These are phyloP conservation scores for Agrochola lota DNA, from an alignment of 2,888 invertebrate genomes.

Conservation along the genomic window DNA sequence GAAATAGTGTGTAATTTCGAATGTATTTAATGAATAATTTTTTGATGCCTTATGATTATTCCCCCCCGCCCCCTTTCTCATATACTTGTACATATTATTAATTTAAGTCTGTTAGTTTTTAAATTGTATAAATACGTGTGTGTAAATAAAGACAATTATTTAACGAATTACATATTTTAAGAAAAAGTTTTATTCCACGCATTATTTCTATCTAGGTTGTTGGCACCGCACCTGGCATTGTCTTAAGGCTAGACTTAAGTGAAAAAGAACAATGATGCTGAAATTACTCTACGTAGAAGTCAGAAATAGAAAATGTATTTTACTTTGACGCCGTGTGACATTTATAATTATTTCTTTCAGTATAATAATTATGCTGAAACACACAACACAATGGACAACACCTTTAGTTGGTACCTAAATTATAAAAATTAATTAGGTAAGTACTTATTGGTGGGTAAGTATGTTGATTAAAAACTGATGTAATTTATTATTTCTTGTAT, in stretches of 20 bases:
- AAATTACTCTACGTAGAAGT: neutral
- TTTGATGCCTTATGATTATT: no score
- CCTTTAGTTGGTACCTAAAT: neutral
- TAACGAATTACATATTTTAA: no score
- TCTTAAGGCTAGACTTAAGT: neutral
- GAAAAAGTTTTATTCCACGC: neutral
- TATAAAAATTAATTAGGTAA: no score
- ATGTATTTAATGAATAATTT: neutral
- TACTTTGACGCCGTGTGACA: neutral
- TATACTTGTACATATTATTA: no score
- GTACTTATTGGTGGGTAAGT: no score
- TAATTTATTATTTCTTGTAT: neutral
- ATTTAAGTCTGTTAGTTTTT: no score
- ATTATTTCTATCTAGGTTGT: neutral
- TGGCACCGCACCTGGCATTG: slow-evolving; percentile 8
- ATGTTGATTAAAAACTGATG: neutral
- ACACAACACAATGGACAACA: neutral
- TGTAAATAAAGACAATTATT: no score
- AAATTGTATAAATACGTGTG: no score
- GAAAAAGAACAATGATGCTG: neutral
- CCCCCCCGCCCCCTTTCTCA: no score
- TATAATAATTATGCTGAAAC: neutral
- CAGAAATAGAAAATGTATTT: neutral
- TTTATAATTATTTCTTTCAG: slow-evolving; percentile 1
- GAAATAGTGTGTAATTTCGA: neutral